A percentile compares a stretch with the other conserved stretches of the same genome.
Evolutionary conservation across 2,888 invertebrate species (phyloP).

Genomic region (Girardia tigrina): DNA sequence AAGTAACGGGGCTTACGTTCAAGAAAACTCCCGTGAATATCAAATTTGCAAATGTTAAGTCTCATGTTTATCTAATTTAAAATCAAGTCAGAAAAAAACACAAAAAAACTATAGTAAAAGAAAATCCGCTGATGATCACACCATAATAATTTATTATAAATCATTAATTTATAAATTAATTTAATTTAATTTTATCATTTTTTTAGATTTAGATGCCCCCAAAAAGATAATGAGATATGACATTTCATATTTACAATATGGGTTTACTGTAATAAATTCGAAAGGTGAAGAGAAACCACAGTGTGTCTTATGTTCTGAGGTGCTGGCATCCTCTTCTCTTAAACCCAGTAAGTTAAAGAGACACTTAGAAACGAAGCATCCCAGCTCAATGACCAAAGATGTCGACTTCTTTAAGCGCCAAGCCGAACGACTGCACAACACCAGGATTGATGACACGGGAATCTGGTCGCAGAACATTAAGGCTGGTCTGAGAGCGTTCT

Average conservation of each 20-base stretch:
- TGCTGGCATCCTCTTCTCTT: slow-evolving; percentile 24
- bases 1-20: too few species aligned
- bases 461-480: too few species aligned
- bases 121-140: not conserved
- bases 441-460: too few species aligned
- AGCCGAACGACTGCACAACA: too few species aligned
- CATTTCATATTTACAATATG: slow-evolving; percentile 27
- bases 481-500: too few species aligned
- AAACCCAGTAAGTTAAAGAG: slow-evolving; percentile 30
- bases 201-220: not conserved
- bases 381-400: too few species aligned
- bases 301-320: slow-evolving; percentile 27
- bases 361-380: not conserved
- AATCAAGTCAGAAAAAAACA: not conserved
- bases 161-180: not conserved
- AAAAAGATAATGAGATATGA: slow-evolving; percentile 19
- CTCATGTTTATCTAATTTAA: too few species aligned
- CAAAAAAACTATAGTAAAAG: not conserved
- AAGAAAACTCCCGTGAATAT: too few species aligned
- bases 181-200: not conserved
- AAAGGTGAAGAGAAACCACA: slow-evolving; percentile 21
- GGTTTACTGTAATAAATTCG: slow-evolving; percentile 15
- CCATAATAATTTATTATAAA: not conserved
- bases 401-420: too few species aligned
- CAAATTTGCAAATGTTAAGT: too few species aligned